Percentiles rank a stretch among this genome's conserved stretches.
These are phyloP conservation scores for Gobius niger DNA, from an alignment of 2,113 vertebrate species.

Conservation along the genomic window DNA sequence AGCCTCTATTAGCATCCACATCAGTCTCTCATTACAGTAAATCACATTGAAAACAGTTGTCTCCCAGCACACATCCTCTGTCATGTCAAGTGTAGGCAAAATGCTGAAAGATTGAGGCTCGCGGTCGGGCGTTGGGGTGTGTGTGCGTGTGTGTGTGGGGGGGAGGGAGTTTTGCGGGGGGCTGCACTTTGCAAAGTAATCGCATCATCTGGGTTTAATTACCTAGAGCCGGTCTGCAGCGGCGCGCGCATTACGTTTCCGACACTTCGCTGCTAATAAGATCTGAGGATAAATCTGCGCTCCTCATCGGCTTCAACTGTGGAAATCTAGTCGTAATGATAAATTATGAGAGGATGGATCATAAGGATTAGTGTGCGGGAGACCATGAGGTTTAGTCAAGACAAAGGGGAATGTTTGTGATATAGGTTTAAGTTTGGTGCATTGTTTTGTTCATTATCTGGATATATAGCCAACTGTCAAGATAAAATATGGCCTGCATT, in stretches of 20 bases:
- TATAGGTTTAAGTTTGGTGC: background rate
- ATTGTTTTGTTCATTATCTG: background rate
- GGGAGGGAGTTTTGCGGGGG: background rate
- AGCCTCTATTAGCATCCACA: constrained; percentile 15
- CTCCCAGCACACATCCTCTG: constrained; percentile 6
- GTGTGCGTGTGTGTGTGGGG: no score
- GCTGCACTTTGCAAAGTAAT: constrained; percentile 1
- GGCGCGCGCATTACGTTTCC: constrained; percentile 1
- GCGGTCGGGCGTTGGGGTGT: constrained; percentile 4
- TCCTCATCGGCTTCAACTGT: background rate
- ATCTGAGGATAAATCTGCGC: constrained; percentile 8
- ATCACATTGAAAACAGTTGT: constrained; percentile 23
- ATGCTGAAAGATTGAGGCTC: constrained; percentile 24
- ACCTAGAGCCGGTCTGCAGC: background rate
- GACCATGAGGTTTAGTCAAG: background rate
- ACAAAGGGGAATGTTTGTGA: background rate
- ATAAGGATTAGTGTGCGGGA: background rate
- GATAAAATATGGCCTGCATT: no score
- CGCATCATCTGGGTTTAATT: constrained; percentile 2
- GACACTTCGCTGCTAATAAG: constrained; percentile 5
- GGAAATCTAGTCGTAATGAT: constrained; percentile 5
- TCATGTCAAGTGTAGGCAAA: constrained; percentile 22
- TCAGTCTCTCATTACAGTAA: constrained; percentile 12
- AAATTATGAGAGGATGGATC: background rate
- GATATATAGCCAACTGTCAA: no score